Base-by-base conservation (phyloP, 1,140 invertebrate genomes). In the Brachionus asplanchnoidis region DNA sequence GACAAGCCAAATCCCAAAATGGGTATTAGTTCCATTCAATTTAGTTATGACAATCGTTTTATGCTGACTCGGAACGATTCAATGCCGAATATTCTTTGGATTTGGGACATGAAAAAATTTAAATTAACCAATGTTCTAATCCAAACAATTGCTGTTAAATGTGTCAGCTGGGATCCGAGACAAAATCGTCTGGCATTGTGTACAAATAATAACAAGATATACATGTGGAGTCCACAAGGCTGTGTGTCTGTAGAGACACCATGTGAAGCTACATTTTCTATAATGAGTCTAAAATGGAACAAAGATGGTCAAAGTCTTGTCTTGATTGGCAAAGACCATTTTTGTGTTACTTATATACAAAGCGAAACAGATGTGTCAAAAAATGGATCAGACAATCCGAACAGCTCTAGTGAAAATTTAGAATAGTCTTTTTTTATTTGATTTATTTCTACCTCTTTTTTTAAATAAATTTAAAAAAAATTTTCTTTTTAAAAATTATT, bases 161-260 rank as follows among this genome's bases (percentile, higher is more conserved):
- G 88, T 87, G 87, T 89, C 26, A 77, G 84, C 44, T 90, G 89
- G 89, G 89, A 90, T 85, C 89, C 89, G 8, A 56, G 42, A n/a
- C 86, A 87, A 36, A 70, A 87, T 12, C 85, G 89, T 6, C 86
- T 90, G 32, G 89, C 88, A 17, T 85, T 90, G 36, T 89, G 88
- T 86, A 89, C 89, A 40, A 88, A 88, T 20, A 88, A 85, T 70
- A 89, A 89, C 85, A 88, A 88, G 65, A 85, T 90, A n/a, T 90
- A 89, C 85, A 90, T 90, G 88, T 90, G 89, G 89, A 88, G 88
- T 8, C 87, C 89, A 14, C 87, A 88, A 28, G 89, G 89, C 11
- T 82, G 87, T 86, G 85, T 90, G 28, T 87, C 88, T 86, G 89
- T 89, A 3, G 88, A 89, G 84, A 87, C 89, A 5, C 89, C 89